Evolutionary conservation across 2,888 invertebrate genomes (phyloP).

Genomic region (Mycalesis mineus): DNA sequence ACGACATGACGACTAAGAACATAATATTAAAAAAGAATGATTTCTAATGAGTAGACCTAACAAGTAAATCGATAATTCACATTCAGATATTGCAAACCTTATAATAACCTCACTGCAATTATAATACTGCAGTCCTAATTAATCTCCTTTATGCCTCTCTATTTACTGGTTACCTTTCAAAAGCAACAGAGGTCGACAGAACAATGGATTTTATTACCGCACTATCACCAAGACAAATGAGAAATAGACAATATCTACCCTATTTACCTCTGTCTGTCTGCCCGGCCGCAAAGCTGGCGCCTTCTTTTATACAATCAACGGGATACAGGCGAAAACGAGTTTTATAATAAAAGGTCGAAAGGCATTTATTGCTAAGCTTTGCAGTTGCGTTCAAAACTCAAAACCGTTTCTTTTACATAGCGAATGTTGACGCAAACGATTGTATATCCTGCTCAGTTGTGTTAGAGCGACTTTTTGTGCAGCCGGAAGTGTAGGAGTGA

Average conservation of each 20-base stretch:
- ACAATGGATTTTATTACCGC: conserved; percentile 66
- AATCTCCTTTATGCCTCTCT: conserved; percentile 32
- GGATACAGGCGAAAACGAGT: conserved; percentile 43
- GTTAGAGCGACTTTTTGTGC: conserved; percentile 43
- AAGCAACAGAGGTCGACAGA: conserved; percentile 34
- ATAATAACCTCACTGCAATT: background rate
- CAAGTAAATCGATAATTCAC: too few species aligned
- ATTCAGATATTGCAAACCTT: too few species aligned
- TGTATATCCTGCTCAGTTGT: conserved; percentile 26
- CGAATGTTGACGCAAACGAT: conserved; percentile 38
- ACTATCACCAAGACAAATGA: conserved; percentile 73
- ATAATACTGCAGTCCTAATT: conserved; percentile 32
- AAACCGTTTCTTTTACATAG: conserved; percentile 67
- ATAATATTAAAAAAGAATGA: too few species aligned
- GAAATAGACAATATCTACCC: conserved; percentile 66
- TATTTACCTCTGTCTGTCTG: conserved; percentile 66
- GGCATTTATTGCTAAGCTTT: conserved; percentile 56
- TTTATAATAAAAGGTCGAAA: conserved; percentile 42
- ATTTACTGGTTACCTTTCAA: conserved; percentile 34
- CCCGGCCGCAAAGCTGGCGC: conserved; percentile 61
- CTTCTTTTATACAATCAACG: conserved; percentile 57
- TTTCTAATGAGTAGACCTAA: too few species aligned
- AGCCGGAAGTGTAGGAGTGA: conserved; percentile 39
- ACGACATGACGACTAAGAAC: too few species aligned
- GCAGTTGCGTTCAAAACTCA: conserved; percentile 59